Percentiles rank a stretch among this genome's conserved stretches.
phyloP scores from a whole-genome alignment of 2,888 invertebrate genomes.

The Aphidoletes aphidimyza region DNA sequence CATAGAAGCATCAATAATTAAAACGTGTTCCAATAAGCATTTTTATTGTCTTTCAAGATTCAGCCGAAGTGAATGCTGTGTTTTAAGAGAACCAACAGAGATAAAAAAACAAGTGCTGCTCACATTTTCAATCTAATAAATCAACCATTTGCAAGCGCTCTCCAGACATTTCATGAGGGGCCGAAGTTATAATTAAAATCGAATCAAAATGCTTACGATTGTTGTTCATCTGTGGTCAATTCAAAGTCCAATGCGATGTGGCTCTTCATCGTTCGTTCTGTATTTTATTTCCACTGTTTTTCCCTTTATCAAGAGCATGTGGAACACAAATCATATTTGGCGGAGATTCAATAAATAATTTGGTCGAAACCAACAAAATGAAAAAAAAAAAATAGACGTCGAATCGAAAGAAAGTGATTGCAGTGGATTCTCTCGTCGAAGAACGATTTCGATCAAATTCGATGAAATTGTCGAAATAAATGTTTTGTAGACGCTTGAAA shows the following conservation, averaged over 20 bases:
- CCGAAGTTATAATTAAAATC: slow-evolving; percentile 50
- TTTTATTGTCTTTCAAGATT: too few species aligned
- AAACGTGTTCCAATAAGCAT: too few species aligned
- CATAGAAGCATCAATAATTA: too few species aligned
- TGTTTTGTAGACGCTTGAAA: background rate
- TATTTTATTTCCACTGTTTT: background rate
- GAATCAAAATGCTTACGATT: slow-evolving; percentile 47
- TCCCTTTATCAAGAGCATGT: background rate
- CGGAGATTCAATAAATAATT: slow-evolving; percentile 33
- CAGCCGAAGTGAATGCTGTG: too few species aligned
- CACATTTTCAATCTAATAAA: slow-evolving; percentile 43
- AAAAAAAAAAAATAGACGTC: background rate
- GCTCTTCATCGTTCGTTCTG: too few species aligned
- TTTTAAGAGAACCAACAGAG: too few species aligned
- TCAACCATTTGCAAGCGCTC: slow-evolving; percentile 51
- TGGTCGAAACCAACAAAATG: background rate
- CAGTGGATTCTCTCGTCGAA: background rate
- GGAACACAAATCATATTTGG: slow-evolving; percentile 49
- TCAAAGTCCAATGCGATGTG: too few species aligned
- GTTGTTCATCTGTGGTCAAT: background rate
- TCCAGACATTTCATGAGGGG: slow-evolving; percentile 5
- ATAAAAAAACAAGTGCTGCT: background rate
- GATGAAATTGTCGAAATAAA: background rate
- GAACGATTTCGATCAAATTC: too few species aligned
- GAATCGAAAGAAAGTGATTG: background rate